Conservation (phyloP, 2,113 vertebrate species). For the Oophaga pumilio region DNA sequence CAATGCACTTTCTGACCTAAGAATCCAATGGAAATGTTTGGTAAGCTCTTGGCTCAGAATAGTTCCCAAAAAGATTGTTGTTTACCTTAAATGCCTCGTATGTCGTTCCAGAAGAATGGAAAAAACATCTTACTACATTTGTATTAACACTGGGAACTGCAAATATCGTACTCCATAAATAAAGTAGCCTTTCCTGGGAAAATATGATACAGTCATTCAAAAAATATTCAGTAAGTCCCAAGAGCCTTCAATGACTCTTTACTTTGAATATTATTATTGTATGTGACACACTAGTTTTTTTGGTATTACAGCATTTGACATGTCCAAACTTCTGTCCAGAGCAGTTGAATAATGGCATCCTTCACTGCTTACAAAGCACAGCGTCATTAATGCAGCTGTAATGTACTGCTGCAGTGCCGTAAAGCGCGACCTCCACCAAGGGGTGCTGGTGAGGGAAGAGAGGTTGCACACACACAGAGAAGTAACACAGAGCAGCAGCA, state of each 20-base stretch:
- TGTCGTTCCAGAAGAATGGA: not conserved
- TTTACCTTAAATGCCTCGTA: not conserved
- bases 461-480: no score
- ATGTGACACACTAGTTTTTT: not conserved
- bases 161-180: not conserved
- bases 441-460: no score
- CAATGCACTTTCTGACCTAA: not conserved
- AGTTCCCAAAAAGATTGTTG: not conserved
- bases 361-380: no score
- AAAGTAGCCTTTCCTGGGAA: not conserved
- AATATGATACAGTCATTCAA: not conserved
- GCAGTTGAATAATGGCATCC: no score
- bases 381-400: no score
- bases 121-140: not conserved
- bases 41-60: not conserved
- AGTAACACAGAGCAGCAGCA: no score
- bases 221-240: not conserved
- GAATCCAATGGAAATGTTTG: not conserved
- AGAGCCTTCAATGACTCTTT: no score
- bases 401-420: no score
- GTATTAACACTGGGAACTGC: not conserved
- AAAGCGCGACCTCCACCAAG: no score
- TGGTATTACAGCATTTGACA: not conserved
- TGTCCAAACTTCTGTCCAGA: not conserved
- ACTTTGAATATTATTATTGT: not conserved